Percentiles rank a stretch among this genome's conserved stretches.
Conservation (phyloP, 1,140 invertebrate genomes). For the Trypoxylus dichotomus region DNA sequence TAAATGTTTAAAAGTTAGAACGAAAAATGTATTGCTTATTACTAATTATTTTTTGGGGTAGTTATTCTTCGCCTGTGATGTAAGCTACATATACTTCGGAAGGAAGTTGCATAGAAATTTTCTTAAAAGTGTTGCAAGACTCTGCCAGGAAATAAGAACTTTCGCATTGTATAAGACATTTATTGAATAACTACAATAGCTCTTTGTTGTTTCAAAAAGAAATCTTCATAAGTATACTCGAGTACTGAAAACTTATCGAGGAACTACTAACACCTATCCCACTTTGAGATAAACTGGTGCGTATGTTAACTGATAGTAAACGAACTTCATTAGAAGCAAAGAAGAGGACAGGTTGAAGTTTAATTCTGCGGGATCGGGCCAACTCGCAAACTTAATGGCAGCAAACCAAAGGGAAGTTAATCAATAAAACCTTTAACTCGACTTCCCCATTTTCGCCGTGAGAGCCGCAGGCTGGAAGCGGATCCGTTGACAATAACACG, state of each 20-base stretch:
- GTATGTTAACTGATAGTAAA: not conserved
- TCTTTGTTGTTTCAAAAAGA: not conserved
- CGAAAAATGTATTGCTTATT: no score
- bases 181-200: no score
- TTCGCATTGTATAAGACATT: no score
- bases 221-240: not conserved
- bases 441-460: constrained; percentile 38
- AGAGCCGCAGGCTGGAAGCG: constrained; percentile 35
- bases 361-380: constrained; percentile 42
- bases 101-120: no score
- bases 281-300: constrained; percentile 1
- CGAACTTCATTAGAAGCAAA: constrained; percentile 41
- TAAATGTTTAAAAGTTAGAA: no score
- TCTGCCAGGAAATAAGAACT: no score
- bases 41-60: no score
- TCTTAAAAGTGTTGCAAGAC: no score
- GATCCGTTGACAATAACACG: constrained; percentile 41
- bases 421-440: constrained; percentile 48
- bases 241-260: not conserved
- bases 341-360: constrained; percentile 38
- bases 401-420: constrained; percentile 44
- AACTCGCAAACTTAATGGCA: constrained; percentile 44
- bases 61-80: no score
- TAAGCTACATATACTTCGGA: no score
- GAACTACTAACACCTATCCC: not conserved